A percentile compares a stretch with the other conserved stretches of the same genome.
Conservation (phyloP, 2,797 vertebrate genomes). For the Lagodon rhomboides region DNA sequence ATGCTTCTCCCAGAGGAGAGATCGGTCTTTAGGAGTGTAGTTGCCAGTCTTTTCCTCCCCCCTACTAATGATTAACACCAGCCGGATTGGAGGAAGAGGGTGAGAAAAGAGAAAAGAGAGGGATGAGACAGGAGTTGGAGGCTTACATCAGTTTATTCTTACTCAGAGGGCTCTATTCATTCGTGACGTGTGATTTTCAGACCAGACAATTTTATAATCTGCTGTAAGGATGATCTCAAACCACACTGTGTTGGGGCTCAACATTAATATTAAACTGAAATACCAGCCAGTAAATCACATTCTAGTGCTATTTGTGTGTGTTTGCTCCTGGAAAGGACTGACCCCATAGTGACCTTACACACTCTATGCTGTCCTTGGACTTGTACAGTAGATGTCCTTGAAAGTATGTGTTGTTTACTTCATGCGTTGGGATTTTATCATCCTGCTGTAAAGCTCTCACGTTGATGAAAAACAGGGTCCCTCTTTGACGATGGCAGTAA, state of each 20-base stretch:
- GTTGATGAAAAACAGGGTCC: slow-evolving; percentile 65
- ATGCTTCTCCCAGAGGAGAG: slow-evolving; percentile 28
- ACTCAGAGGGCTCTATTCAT: slow-evolving; percentile 36
- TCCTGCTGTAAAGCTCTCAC: slow-evolving; percentile 64
- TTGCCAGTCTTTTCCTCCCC: slow-evolving; percentile 22
- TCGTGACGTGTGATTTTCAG: slow-evolving; percentile 27
- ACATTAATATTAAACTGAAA: slow-evolving; percentile 24
- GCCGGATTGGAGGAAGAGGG: slow-evolving; percentile 55
- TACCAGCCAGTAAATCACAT: slow-evolving; percentile 43
- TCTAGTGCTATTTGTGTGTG: slow-evolving; percentile 20
- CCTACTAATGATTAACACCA: slow-evolving; percentile 75
- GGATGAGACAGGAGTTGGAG: neutral
- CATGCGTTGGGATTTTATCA: slow-evolving; percentile 55
- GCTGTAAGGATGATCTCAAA: slow-evolving; percentile 12
- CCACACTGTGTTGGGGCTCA: neutral
- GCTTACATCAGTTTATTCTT: slow-evolving; percentile 39
- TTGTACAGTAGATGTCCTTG: slow-evolving; percentile 45
- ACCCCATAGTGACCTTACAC: slow-evolving; percentile 41
- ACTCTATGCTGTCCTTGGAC: slow-evolving; percentile 30
- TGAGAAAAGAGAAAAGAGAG: slow-evolving; percentile 62
- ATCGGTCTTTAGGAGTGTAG: slow-evolving; percentile 33
- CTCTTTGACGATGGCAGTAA: slow-evolving; percentile 60
- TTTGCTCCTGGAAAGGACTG: slow-evolving; percentile 13
- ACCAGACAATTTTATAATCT: slow-evolving; percentile 32
- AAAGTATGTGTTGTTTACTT: slow-evolving; percentile 40